These are phyloP conservation scores for Apotomis turbidana DNA, from an alignment of 2,888 invertebrate genomes.

Conservation along the genomic window DNA sequence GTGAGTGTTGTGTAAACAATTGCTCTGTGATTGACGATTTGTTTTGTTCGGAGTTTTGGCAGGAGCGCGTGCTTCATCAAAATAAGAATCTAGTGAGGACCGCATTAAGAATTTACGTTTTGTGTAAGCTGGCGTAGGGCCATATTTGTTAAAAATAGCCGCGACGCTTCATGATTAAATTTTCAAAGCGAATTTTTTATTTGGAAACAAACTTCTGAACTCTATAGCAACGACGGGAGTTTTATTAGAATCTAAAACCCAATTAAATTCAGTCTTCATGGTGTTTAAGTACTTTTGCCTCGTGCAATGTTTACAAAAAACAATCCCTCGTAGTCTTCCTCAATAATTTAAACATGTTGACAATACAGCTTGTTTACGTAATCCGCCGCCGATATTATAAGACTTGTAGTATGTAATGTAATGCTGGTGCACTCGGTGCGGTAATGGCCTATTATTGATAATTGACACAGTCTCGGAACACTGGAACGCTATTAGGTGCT, in stretches of 20 bases:
- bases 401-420: constrained; percentile 23
- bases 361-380: constrained; percentile 14
- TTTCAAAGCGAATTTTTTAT: constrained; percentile 3
- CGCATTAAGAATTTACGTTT: constrained; percentile 49
- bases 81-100: constrained; percentile 27
- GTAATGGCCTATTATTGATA: constrained; percentile 43
- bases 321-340: constrained; percentile 2
- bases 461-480: constrained; percentile 44
- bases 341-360: constrained; percentile 19
- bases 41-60: constrained; percentile 43
- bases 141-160: constrained; percentile 42
- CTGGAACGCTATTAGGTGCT: constrained; percentile 48
- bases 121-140: constrained; percentile 42
- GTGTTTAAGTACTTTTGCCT: background rate
- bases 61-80: constrained; percentile 35
- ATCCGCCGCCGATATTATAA: constrained; percentile 13
- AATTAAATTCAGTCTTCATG: background rate
- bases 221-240: background rate
- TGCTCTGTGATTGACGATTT: constrained; percentile 18
- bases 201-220: constrained; percentile 6
- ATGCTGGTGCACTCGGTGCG: constrained; percentile 42
- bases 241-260: background rate
- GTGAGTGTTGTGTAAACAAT: constrained; percentile 39
- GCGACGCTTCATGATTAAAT: constrained; percentile 3
- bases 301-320: background rate